A percentile compares a stretch with the other conserved stretches of the same genome.
phyloP scores from a whole-genome alignment of 2,113 vertebrate species.

The Fregetta grallaria region DNA sequence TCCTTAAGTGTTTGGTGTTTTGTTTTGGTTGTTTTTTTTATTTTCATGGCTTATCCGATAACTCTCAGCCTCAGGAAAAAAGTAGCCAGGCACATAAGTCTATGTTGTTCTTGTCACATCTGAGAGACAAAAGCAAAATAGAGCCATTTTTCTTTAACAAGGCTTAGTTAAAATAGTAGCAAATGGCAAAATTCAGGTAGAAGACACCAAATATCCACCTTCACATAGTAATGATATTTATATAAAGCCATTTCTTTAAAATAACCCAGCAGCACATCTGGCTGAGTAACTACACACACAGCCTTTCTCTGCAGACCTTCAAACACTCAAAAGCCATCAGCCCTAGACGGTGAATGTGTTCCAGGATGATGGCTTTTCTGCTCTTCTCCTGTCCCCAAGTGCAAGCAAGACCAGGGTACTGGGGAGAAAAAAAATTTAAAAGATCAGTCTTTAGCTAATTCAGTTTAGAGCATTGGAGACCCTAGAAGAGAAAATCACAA shows the following conservation, averaged over 20 bases:
- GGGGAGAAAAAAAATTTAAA: not conserved
- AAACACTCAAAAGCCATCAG: not conserved
- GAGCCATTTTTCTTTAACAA: not conserved
- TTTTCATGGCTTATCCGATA: not conserved
- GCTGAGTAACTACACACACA: not conserved
- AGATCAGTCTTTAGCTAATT: not conserved
- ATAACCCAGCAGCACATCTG: not conserved
- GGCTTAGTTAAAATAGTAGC: not conserved
- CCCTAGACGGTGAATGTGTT: rapidly evolving
- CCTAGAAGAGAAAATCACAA: not conserved
- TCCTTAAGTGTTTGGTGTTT: not conserved
- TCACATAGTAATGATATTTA: not conserved
- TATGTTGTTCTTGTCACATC: not conserved
- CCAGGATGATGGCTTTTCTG: not conserved
- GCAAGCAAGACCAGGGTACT: not conserved
- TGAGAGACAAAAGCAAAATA: not conserved
- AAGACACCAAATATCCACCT: not conserved
- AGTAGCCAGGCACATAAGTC: not conserved
- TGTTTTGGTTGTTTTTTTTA: no score
- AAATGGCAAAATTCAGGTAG: not conserved
- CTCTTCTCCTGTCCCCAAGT: not conserved
- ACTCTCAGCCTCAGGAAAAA: not conserved
- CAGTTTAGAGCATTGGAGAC: not conserved
- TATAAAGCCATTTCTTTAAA: not conserved
- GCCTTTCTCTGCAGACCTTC: not conserved